Conservation (phyloP, 2,113 vertebrate genomes). For the Chlorodrepanis virens region DNA sequence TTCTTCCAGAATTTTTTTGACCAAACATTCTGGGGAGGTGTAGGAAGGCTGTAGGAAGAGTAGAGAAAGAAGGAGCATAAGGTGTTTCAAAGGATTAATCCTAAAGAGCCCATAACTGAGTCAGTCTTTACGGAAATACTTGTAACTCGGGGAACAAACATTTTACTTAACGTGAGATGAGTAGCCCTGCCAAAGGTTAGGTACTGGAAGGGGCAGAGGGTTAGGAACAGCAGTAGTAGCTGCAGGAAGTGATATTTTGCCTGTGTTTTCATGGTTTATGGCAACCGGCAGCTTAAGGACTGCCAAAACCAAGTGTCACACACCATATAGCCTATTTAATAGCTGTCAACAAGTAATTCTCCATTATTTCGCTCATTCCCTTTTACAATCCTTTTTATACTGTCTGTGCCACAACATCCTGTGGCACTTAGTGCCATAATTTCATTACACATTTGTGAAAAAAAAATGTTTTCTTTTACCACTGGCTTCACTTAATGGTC, state of each 20-base stretch:
- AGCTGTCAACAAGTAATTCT: not conserved
- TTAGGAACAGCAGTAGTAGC: not conserved
- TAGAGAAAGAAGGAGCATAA: not conserved
- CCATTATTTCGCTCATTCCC: not conserved
- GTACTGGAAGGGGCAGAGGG: rapidly evolving
- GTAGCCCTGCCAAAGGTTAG: not conserved
- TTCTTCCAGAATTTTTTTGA: not conserved
- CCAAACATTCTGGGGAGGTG: not conserved
- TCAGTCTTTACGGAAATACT: not conserved
- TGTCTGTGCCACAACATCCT: not conserved
- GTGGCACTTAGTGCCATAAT: not conserved
- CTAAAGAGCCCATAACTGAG: not conserved
- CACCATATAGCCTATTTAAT: not conserved
- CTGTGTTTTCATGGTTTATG: not conserved
- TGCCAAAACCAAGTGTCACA: not conserved
- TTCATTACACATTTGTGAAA: not conserved
- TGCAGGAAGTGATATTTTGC: not conserved
- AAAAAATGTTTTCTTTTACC: not conserved
- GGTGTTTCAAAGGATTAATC: not conserved
- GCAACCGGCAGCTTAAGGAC: not conserved
- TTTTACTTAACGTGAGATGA: not conserved
- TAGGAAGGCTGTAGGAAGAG: not conserved
- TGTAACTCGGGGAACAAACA: not conserved
- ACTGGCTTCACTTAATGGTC: not conserved
- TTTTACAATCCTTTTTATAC: not conserved